Evolutionary conservation across 64 coral and sea anemone genomes (phyloP).

Genomic region (Stichodactyla mertensii): DNA sequence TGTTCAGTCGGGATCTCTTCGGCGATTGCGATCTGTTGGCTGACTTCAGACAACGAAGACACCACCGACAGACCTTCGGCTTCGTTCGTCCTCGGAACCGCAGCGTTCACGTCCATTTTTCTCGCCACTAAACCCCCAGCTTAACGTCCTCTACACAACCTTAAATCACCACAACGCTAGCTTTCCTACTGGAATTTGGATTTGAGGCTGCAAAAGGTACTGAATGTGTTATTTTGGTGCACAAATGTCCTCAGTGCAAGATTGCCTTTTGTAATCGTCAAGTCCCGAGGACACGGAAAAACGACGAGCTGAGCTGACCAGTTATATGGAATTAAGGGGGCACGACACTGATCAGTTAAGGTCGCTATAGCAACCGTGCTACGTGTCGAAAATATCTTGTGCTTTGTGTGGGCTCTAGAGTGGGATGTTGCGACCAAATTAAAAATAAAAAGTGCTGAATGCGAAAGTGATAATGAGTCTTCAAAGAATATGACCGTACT

Average conservation of each 20-base stretch:
- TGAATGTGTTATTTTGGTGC: not conserved
- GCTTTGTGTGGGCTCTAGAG: not conserved
- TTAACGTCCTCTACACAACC: not conserved
- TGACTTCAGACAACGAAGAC: conserved; percentile 99
- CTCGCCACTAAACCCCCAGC: not conserved
- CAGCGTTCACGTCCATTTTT: conserved; percentile 94
- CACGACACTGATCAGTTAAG: not conserved
- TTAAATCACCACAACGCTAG: not conserved
- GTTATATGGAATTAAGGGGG: not conserved
- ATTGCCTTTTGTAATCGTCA: conserved; percentile 7
- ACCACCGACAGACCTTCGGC: conserved; percentile 95
- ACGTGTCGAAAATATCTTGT: not conserved
- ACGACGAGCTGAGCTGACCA: not conserved
- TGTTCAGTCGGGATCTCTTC: conserved; percentile 94
- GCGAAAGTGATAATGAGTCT: not conserved
- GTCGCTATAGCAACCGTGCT: not conserved
- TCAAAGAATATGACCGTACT: not conserved
- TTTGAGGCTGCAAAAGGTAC: not conserved
- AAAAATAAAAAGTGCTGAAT: not conserved
- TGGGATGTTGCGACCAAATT: not conserved
- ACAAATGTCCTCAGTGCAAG: not conserved
- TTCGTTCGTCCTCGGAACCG: conserved; percentile 82
- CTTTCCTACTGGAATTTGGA: not conserved
- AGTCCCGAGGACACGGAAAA: conserved; percentile 13
- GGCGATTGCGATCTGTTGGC: conserved; percentile 96